A percentile compares a stretch with the other conserved stretches of the same genome.
phyloP scores from a whole-genome alignment of 2,113 vertebrate genomes.

The Ariopsis seemanni region DNA sequence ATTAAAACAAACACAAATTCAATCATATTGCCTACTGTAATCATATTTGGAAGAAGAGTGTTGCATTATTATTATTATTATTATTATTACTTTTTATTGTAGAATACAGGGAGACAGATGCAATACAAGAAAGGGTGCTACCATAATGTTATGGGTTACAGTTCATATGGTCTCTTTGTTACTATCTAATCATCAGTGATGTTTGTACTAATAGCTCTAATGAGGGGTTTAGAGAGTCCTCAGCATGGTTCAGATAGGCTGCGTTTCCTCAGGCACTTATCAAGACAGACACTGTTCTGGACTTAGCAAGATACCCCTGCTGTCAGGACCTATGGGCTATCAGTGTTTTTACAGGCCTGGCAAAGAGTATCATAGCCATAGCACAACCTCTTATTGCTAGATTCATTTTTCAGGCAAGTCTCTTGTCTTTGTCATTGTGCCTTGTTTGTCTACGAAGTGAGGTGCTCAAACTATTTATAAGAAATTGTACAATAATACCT shows the following conservation, averaged over 20 bases:
- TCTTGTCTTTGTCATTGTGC: neutral
- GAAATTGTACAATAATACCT: neutral
- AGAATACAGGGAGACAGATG: neutral
- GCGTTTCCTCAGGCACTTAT: slow-evolving; percentile 45
- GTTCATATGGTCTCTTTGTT: neutral
- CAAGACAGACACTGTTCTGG: slow-evolving; percentile 23
- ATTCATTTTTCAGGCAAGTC: neutral
- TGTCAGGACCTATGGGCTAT: slow-evolving; percentile 33
- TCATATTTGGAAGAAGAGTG: too few relatives aligned
- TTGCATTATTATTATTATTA: neutral
- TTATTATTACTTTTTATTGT: neutral
- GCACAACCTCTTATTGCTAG: neutral
- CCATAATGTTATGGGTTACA: neutral
- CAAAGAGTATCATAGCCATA: neutral
- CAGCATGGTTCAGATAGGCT: slow-evolving; percentile 26
- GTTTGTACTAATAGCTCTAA: slow-evolving; percentile 49
- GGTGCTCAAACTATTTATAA: neutral
- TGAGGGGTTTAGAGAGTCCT: slow-evolving; percentile 5
- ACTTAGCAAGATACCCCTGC: slow-evolving; percentile 24
- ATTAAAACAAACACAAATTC: too few relatives aligned
- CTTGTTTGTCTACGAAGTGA: neutral
- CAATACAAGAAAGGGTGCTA: neutral
- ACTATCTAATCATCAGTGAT: slow-evolving; percentile 47
- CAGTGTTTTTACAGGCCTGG: slow-evolving; percentile 45
- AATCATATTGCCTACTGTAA: too few relatives aligned